phyloP scores from a whole-genome alignment of 2,113 vertebrate species.

The Tenrec ecaudatus region DNA sequence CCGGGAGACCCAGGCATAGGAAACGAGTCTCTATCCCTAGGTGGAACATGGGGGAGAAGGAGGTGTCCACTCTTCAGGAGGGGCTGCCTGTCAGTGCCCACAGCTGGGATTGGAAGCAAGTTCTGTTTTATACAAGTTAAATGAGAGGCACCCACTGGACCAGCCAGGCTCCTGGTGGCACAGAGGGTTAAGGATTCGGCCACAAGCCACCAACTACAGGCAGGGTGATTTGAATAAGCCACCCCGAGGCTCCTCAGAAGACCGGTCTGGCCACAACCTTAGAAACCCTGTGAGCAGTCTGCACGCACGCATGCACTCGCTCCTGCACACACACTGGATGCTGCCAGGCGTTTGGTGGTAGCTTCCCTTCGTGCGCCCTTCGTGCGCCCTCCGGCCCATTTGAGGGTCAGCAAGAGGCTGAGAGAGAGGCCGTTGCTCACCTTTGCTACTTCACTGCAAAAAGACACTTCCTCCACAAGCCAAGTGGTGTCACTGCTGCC shows the following conservation, averaged over 20 bases:
- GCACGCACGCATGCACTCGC: no score
- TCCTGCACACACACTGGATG: no score
- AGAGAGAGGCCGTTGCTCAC: not conserved
- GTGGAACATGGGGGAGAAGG: not conserved
- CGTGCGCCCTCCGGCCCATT: not conserved
- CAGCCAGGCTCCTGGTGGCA: not conserved
- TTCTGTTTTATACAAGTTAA: not conserved
- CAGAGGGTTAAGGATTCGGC: not conserved
- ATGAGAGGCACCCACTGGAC: not conserved
- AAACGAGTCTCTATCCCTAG: not conserved
- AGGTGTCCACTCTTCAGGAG: not conserved
- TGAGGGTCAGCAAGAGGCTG: not conserved
- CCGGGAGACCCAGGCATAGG: not conserved
- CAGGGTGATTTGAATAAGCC: no score
- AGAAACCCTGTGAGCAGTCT: not conserved
- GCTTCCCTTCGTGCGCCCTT: no score
- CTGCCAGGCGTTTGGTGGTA: no score
- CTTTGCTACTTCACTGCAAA: not conserved
- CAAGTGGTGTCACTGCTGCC: not conserved
- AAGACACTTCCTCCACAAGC: not conserved
- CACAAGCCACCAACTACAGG: not conserved
- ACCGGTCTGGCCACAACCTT: not conserved
- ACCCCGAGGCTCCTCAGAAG: not conserved
- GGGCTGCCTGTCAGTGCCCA: not conserved
- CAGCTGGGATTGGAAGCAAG: not conserved